Conservation (phyloP, 1,140 invertebrate species). For the Pomacea maculata region DNA sequence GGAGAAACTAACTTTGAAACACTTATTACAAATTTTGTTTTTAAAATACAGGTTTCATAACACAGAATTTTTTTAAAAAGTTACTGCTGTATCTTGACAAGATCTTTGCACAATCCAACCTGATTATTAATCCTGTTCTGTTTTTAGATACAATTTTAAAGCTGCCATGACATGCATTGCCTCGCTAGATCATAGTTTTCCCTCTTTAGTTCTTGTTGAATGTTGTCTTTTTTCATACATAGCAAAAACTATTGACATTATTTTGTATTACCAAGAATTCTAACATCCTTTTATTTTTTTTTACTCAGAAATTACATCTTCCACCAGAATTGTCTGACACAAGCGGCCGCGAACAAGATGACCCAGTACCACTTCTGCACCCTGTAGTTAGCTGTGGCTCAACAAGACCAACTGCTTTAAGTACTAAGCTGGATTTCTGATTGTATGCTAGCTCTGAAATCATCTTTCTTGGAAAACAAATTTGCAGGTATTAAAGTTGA, state of each 20-base stretch:
- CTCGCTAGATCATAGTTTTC: too few species aligned
- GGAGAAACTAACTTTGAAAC: background rate
- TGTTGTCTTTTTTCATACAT: too few species aligned
- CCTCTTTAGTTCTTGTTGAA: too few species aligned
- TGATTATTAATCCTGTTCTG: too few species aligned
- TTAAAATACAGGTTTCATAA: background rate
- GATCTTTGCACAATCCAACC: too few species aligned
- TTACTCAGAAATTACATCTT: constrained; percentile 76
- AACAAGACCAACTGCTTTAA: constrained; percentile 11
- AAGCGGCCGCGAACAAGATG: constrained; percentile 73
- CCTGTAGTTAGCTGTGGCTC: constrained; percentile 18
- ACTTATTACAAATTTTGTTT: background rate
- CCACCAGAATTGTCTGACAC: constrained; percentile 82
- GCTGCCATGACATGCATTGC: too few species aligned
- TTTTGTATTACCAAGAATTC: too few species aligned
- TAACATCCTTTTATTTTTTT: constrained; percentile 13
- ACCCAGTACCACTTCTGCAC: constrained; percentile 48
- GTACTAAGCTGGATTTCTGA: constrained; percentile 46
- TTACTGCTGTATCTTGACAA: background rate
- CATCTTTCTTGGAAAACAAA: background rate
- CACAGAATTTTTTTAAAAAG: background rate
- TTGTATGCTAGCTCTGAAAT: background rate
- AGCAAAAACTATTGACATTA: too few species aligned
- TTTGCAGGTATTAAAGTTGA: background rate
- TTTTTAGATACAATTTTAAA: too few species aligned